Conservation (phyloP, 1,140 invertebrate species). For the Papilio polytes region DNA sequence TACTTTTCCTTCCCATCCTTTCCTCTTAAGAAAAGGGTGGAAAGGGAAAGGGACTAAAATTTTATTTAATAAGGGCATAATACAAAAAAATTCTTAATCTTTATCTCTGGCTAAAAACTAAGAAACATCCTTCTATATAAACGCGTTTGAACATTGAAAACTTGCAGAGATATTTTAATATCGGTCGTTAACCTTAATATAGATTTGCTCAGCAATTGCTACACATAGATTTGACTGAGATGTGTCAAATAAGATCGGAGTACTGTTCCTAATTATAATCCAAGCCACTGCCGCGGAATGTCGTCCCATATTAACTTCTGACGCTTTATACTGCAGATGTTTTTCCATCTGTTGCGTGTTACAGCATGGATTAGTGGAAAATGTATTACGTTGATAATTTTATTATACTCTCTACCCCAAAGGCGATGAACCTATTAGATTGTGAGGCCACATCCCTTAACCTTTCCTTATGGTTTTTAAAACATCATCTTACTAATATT, state of each 20-base stretch:
- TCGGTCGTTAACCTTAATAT: constrained; percentile 18
- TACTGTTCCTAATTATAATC: constrained; percentile 1
- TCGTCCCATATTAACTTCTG: not conserved
- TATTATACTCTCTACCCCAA: too few relatives aligned
- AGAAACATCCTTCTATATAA: not conserved
- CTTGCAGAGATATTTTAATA: not conserved
- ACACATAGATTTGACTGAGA: not conserved
- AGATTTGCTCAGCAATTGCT: constrained; percentile 3
- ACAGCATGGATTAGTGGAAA: too few relatives aligned
- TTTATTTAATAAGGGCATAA: too few relatives aligned
- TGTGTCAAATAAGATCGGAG: constrained; percentile 2
- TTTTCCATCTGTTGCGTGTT: too few relatives aligned
- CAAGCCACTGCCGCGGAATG: not conserved
- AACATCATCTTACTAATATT: too few relatives aligned
- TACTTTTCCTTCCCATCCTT: too few relatives aligned
- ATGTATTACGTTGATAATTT: too few relatives aligned
- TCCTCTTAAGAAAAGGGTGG: too few relatives aligned
- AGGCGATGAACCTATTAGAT: too few relatives aligned
- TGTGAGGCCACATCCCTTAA: too few relatives aligned
- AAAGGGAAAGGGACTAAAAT: too few relatives aligned
- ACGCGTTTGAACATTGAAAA: not conserved
- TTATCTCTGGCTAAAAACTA: not conserved
- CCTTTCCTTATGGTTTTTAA: too few relatives aligned
- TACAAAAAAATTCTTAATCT: not conserved
- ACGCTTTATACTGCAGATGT: not conserved